Evolutionary conservation across 1,140 invertebrate species (phyloP), one percentile per base, ranked within the genome.

Genomic region (Trichoplusia ni): DNA sequence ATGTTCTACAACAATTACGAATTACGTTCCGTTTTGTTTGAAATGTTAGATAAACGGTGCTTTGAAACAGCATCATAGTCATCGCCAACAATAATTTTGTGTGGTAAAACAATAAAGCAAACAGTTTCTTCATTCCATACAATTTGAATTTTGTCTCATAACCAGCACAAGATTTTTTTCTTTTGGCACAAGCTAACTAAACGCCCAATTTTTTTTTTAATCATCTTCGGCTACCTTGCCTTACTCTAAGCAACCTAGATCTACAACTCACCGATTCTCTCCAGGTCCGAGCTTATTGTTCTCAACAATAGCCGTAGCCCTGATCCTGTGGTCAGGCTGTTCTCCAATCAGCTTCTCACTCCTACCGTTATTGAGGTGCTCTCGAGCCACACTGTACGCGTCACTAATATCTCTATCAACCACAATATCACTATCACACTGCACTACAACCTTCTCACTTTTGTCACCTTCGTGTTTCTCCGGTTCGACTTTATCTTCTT

Each of bases 321-420:
- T 91, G 59, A 92, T 89, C 77, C 92, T 89, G 68, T 92, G 92
- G 68, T 92, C 92, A 42, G 92, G 92, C 70, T 92, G 91, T 59
- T 92, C 93, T 6, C 94, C 94, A 71, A 95, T 92, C 79, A 95
- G 89, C 56, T 95, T 92, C 84, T 95, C 95, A 47, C 94, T 95
- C 51, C 94, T 90, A 23, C 95, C 95, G 93, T 95, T 95, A 40
- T 73, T 89, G 61, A 91, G 54, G 23, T 89, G 79, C 77, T 90
- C 87, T 21, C 85, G 71, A 9, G 74, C 88, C 33, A 86, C 81
- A 84, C 78, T 86, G 54, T 79, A 86, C 49, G 77, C 80, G 40
- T 88, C 86, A 82, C 82, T 81, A 66, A 66, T 64, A 38, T 66
- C 65, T 42, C 77, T 75, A 69, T 80, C 74, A 67, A 72, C 84